Base-by-base conservation (phyloP, 2,113 vertebrate species). In the Tetrax tetrax region DNA sequence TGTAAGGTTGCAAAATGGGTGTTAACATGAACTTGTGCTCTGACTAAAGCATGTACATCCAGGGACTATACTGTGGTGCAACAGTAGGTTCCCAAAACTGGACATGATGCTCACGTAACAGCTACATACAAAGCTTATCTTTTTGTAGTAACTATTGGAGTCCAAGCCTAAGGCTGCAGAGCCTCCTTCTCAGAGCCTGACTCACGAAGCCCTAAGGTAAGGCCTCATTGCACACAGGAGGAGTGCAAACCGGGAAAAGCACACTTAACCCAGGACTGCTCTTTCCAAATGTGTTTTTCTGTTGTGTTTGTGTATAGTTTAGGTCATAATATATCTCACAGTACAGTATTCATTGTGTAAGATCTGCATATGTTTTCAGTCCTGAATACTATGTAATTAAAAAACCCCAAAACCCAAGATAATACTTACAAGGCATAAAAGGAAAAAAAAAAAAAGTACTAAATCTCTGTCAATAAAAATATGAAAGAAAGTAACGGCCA, bases 191-290 rank as follows among this genome's bases (percentile, higher is more conserved):
- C 3, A 2, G 28, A 71, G 29, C 15, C 37, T 77, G n/a, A n/a
- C 14, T 66, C 28, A 19, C 0, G 0, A 76, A 82, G 45, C 17
- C 12, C 23, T 64, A 35, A 56, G 28, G n/a, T 69, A 51, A 1
- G 2, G 28, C 4, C 20, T 65, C 5, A 75, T 53, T 83, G 14
- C 9, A 61, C 1, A 0, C n/a, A 69, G 45, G 33, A 56, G 37
- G 14, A 45, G 35, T 10, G 18, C 6, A 80, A 68, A 83, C 20
- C 12, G 47, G 20, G 54, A 87, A 57, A 90, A 71, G 2, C 5
- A 43, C 8, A 4, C 7, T 50, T 72, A 35, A 23, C 14, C 8
- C 8, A 56, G 33, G 25, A 61, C 28, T 88, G 19, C 19, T 4
- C 4, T 57, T 80, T 72, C 19, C 45, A 91, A 71, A 41, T 3